Percentiles rank a stretch among this genome's conserved stretches.
Conservation (phyloP, 2,113 vertebrate species). For the Perca fluviatilis region DNA sequence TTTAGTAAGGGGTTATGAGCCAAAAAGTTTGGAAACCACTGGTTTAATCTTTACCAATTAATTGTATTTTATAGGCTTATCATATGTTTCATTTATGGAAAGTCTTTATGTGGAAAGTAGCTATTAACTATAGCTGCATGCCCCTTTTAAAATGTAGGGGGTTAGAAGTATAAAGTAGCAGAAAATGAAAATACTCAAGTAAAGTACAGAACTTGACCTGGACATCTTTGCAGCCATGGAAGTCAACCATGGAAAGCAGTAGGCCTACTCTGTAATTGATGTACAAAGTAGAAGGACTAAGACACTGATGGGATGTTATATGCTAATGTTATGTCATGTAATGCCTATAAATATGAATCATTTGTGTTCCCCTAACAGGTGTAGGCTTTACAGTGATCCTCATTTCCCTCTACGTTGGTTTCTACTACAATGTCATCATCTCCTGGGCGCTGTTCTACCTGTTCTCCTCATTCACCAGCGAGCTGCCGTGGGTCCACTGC, state of each 20-base stretch:
- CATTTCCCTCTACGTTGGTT: slow-evolving; percentile 89
- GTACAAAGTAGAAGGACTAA: too few species aligned
- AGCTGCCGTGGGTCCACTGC: slow-evolving; percentile 92
- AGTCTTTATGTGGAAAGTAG: not conserved
- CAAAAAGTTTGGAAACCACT: not conserved
- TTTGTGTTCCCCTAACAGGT: slow-evolving; percentile 67
- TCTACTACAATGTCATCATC: slow-evolving; percentile 91
- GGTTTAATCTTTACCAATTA: not conserved
- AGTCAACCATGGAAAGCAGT: too few species aligned
- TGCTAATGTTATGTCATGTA: not conserved
- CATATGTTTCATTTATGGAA: not conserved
- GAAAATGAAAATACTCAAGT: too few species aligned
- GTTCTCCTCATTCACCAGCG: slow-evolving; percentile 86
- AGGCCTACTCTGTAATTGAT: too few species aligned
- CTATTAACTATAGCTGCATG: not conserved
- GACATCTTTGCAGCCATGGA: too few species aligned
- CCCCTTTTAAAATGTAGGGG: not conserved
- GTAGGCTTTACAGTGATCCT: slow-evolving; percentile 91
- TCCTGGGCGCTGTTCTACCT: slow-evolving; percentile 90
- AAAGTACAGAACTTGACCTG: too few species aligned
- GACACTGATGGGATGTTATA: too few species aligned
- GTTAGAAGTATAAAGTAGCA: too few species aligned
- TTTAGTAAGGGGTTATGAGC: too few species aligned
- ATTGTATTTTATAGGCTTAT: not conserved
- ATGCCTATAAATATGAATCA: not conserved